Percentiles rank a stretch among this genome's conserved stretches.
Evolutionary conservation across 92 coral and sea anemone genomes (phyloP).

Genomic region (Porites lobata): DNA sequence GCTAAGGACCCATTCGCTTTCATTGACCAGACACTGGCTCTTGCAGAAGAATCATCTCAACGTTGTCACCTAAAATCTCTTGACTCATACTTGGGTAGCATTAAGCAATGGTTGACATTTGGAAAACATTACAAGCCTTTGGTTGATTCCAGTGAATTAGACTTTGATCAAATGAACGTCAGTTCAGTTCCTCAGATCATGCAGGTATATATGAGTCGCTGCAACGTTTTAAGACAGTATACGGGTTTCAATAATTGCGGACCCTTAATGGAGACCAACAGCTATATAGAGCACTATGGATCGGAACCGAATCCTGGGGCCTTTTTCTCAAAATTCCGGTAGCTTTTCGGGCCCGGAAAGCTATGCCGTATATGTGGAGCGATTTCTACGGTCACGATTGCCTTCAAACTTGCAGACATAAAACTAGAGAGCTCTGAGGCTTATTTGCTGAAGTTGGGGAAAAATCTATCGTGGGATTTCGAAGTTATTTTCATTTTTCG

Average conservation of each 20-base stretch:
- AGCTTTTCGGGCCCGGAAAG: no score
- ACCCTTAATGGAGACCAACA: background rate
- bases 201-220: constrained; percentile 1
- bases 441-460: no score
- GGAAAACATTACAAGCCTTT: constrained; percentile 1
- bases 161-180: constrained; percentile 10
- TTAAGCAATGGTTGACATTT: constrained; percentile 18
- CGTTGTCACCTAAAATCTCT: background rate
- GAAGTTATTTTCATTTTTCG: no score
- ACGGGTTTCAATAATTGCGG: background rate
- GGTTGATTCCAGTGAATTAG: constrained; percentile 13
- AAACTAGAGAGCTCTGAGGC: no score
- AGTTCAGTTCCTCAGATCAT: constrained; percentile 14
- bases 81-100: background rate
- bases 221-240: background rate
- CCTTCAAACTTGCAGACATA: no score
- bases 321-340: no score
- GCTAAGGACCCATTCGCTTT: background rate
- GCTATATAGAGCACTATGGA: no score
- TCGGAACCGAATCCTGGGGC: no score
- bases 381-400: no score
- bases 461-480: no score
- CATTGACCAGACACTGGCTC: background rate
- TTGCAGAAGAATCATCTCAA: background rate
- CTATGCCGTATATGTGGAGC: no score